Percentiles rank a stretch among this genome's conserved stretches.
Evolutionary conservation across 2,797 vertebrate species (phyloP).

Genomic region (Sebastes elongatus): DNA sequence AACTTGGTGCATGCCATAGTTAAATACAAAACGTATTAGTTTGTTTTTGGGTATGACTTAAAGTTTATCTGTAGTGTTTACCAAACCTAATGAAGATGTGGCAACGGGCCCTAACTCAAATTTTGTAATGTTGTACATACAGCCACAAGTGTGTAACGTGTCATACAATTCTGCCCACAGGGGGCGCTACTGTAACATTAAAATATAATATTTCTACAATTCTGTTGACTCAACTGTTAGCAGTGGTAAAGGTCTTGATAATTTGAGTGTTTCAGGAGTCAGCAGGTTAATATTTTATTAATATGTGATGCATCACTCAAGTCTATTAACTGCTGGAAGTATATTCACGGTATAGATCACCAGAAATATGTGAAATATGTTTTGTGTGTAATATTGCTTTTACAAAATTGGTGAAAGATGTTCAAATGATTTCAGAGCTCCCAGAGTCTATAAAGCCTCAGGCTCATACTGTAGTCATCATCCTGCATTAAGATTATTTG

Average conservation of each 20-base stretch:
- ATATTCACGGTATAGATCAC: neutral
- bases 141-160: no score
- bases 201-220: no score
- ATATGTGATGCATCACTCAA: no score
- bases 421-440: neutral
- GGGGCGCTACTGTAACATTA: no score
- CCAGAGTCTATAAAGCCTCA: neutral
- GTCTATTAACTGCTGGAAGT: neutral
- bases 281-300: neutral
- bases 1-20: neutral
- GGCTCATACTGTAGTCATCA: conserved; percentile 6
- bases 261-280: neutral
- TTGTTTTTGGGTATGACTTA: neutral
- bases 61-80: neutral
- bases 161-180: no score
- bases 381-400: neutral
- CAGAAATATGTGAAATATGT: neutral
- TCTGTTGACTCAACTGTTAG: neutral
- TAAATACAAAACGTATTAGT: neutral
- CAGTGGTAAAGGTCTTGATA: neutral
- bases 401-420: neutral
- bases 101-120: neutral
- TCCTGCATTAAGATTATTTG: neutral
- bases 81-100: neutral
- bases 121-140: neutral